Conservation (phyloP, 2,888 invertebrate genomes). For the Orthonevra nobilis region DNA sequence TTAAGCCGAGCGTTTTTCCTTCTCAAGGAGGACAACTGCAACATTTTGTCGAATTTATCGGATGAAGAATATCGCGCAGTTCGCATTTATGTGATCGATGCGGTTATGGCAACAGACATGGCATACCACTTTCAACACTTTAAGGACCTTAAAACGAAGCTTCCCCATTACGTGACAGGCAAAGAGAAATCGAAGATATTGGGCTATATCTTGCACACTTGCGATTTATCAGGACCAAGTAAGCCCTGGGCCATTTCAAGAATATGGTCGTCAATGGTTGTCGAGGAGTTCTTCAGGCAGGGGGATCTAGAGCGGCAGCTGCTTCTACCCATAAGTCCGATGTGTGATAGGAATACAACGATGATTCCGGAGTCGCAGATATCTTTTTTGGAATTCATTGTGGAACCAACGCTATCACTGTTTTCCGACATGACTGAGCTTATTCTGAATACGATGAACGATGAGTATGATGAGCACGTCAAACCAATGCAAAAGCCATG, state of each 20-base stretch:
- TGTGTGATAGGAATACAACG: conserved; percentile 96
- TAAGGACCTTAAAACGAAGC: conserved; percentile 89
- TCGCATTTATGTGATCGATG: conserved; percentile 94
- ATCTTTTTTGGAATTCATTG: conserved; percentile 98
- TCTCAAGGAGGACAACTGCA: conserved; percentile 93
- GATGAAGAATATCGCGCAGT: conserved; percentile 95
- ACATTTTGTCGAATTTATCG: conserved; percentile 92
- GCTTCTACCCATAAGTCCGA: conserved; percentile 94
- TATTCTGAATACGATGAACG: too few species aligned
- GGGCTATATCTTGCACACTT: conserved; percentile 94
- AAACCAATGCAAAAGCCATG: too few species aligned
- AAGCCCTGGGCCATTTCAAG: conserved; percentile 89
- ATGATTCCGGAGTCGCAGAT: conserved; percentile 97
- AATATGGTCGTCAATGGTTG: conserved; percentile 92
- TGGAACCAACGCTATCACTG: conserved; percentile 90
- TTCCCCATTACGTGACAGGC: conserved; percentile 86
- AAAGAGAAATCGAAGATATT: conserved; percentile 96
- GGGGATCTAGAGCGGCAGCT: conserved; percentile 94
- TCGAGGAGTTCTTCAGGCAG: conserved; percentile 96
- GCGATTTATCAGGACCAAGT: conserved; percentile 97
- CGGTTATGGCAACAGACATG: conserved; percentile 98
- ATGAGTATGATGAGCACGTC: too few species aligned
- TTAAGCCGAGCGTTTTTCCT: conserved; percentile 83
- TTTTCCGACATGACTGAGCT: too few species aligned
- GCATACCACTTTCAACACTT: conserved; percentile 97